Percentiles rank a stretch among this genome's conserved stretches.
These are phyloP conservation scores for Galago senegalensis DNA, from an alignment of 2,797 vertebrate species.

Conservation along the genomic window DNA sequence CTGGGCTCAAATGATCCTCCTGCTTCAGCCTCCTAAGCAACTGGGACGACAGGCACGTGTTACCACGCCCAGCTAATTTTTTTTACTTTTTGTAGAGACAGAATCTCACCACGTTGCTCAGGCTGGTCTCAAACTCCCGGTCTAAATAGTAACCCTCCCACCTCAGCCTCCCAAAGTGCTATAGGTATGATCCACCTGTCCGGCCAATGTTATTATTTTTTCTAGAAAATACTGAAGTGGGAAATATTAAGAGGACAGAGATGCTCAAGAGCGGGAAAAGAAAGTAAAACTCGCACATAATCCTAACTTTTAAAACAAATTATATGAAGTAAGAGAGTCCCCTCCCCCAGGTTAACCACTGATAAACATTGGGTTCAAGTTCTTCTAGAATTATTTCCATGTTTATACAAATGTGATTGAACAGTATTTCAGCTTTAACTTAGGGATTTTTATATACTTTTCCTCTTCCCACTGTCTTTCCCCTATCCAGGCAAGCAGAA, in stretches of 20 bases:
- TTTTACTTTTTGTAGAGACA: background rate
- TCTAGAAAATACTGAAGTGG: conserved; percentile 27
- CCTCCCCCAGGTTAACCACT: background rate
- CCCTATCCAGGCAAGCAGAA: background rate
- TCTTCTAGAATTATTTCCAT: conserved; percentile 4
- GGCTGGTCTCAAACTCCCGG: background rate
- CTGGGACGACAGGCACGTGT: background rate
- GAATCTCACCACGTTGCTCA: background rate
- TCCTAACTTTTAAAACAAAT: background rate
- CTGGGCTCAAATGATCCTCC: background rate
- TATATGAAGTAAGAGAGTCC: conserved; percentile 10
- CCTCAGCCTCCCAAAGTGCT: background rate
- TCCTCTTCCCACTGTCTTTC: background rate
- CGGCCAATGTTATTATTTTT: background rate
- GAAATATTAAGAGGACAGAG: background rate
- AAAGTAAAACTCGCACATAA: background rate
- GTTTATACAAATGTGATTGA: background rate
- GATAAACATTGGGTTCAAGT: background rate
- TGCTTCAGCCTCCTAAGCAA: background rate
- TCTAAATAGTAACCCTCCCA: background rate
- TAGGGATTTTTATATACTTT: background rate
- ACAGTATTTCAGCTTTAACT: background rate
- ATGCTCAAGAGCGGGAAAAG: background rate
- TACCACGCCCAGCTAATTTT: background rate
- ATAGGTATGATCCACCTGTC: background rate